phyloP scores from a whole-genome alignment of 2,888 invertebrate genomes.

The Atrina japonica region DNA sequence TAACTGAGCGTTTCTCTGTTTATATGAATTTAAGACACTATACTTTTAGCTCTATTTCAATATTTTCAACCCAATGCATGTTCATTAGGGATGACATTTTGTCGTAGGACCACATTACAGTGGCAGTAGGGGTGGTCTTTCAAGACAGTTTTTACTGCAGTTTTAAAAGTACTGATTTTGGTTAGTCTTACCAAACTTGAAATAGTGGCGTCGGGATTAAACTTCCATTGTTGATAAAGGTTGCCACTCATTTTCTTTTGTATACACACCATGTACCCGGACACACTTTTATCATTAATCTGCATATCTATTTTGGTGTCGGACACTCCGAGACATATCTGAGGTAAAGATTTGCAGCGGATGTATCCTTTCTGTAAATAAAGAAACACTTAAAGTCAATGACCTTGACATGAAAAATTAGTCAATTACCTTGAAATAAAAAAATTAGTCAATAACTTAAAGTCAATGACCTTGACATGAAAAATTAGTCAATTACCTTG shows the following conservation, averaged over 20 bases:
- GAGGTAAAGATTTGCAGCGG: conserved; percentile 74
- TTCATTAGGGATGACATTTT: too few relatives aligned
- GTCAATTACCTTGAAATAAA: background rate
- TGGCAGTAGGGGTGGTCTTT: too few relatives aligned
- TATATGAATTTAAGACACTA: too few relatives aligned
- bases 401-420: background rate
- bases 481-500: background rate
- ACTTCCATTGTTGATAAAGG: conserved; percentile 76
- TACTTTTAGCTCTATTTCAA: too few relatives aligned
- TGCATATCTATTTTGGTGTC: conserved; percentile 62
- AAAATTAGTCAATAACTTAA: background rate
- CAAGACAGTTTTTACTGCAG: too few relatives aligned
- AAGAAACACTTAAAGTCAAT: background rate
- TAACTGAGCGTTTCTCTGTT: too few relatives aligned
- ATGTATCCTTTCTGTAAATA: conserved; percentile 73
- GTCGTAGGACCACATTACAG: too few relatives aligned
- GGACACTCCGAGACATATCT: conserved; percentile 74
- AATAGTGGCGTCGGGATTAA: conserved; percentile 76
- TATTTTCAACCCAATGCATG: too few relatives aligned
- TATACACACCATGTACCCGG: conserved; percentile 72
- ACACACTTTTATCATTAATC: conserved; percentile 54
- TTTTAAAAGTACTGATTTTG: too few relatives aligned
- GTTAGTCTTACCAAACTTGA: conserved; percentile 68
- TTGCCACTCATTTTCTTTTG: conserved; percentile 72
- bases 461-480: background rate